A percentile compares a stretch with the other conserved stretches of the same genome.
phyloP scores from a whole-genome alignment of 1,140 invertebrate genomes.

The Pogonognathellus flavescens region DNA sequence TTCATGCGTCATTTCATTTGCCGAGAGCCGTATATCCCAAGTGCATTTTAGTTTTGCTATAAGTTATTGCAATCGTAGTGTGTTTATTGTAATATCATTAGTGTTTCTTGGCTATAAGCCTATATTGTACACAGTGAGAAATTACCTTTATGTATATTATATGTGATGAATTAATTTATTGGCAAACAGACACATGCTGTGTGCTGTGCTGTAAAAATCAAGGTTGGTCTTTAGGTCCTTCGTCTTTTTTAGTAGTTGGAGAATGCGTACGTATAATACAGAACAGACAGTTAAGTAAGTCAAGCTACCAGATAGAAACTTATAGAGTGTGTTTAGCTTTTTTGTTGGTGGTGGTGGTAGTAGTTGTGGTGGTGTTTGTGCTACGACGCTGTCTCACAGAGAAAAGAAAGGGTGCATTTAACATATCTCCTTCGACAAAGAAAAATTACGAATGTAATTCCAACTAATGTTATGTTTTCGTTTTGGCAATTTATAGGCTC shows the following conservation, averaged over 20 bases:
- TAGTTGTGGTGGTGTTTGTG: not conserved
- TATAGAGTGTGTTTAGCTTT: not conserved
- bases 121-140: not conserved
- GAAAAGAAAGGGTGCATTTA: constrained; percentile 46
- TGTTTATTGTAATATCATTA: not conserved
- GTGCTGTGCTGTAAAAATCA: constrained; percentile 45
- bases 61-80: not conserved
- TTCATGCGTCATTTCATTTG: constrained; percentile 18
- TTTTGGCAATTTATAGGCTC: constrained; percentile 45
- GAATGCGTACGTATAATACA: not conserved
- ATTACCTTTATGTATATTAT: not conserved
- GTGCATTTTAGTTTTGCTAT: not conserved
- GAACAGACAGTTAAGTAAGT: no score
- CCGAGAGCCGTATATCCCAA: no score
- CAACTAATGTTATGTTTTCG: constrained; percentile 47
- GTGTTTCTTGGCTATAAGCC: not conserved
- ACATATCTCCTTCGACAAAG: constrained; percentile 35
- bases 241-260: not conserved
- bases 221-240: constrained; percentile 38
- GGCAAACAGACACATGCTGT: constrained; percentile 35
- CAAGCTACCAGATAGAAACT: no score
- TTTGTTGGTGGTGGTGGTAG: not conserved
- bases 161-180: constrained; percentile 49
- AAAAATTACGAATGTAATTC: constrained; percentile 48
- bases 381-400: not conserved